A percentile compares a stretch with the other conserved stretches of the same genome.
Conservation (phyloP, 2,888 invertebrate species). For the Julus scandinavius region DNA sequence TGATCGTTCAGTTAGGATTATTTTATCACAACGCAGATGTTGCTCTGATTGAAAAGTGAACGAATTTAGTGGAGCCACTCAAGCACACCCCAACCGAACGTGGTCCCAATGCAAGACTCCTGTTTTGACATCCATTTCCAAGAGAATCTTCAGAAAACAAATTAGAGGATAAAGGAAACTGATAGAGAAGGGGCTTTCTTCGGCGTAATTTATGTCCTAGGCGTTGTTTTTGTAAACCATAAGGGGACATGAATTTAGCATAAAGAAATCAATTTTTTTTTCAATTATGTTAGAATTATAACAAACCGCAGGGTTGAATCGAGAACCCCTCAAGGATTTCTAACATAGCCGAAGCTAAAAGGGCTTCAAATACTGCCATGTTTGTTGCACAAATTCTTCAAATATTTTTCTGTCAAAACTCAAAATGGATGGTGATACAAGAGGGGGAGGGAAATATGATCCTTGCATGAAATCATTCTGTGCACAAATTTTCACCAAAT, state of each 20-base stretch:
- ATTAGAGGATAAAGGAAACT: constrained; percentile 44
- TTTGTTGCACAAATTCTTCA: too few relatives aligned
- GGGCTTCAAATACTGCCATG: neutral
- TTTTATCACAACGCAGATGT: constrained; percentile 52
- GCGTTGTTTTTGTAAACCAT: constrained; percentile 28
- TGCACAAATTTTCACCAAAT: too few relatives aligned
- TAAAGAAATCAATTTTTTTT: constrained; percentile 41
- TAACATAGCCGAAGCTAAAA: neutral
- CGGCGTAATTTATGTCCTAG: neutral
- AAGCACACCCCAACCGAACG: neutral
- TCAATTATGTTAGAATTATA: constrained; percentile 29
- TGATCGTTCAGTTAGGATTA: constrained; percentile 50
- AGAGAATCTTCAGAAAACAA: constrained; percentile 44
- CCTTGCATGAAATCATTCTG: too few relatives aligned
- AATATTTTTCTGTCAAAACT: too few relatives aligned
- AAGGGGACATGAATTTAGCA: constrained; percentile 4
- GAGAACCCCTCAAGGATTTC: neutral
- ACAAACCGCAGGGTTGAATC: neutral
- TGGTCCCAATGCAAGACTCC: neutral
- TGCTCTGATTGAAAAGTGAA: constrained; percentile 46
- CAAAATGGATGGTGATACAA: neutral
- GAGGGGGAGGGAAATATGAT: too few relatives aligned
- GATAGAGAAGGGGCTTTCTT: neutral
- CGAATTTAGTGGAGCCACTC: constrained; percentile 36
- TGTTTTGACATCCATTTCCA: constrained; percentile 43